Percentiles rank a stretch among this genome's conserved stretches.
Evolutionary conservation across 2,888 invertebrate species (phyloP).

Genomic region (Dendrolimus houi): DNA sequence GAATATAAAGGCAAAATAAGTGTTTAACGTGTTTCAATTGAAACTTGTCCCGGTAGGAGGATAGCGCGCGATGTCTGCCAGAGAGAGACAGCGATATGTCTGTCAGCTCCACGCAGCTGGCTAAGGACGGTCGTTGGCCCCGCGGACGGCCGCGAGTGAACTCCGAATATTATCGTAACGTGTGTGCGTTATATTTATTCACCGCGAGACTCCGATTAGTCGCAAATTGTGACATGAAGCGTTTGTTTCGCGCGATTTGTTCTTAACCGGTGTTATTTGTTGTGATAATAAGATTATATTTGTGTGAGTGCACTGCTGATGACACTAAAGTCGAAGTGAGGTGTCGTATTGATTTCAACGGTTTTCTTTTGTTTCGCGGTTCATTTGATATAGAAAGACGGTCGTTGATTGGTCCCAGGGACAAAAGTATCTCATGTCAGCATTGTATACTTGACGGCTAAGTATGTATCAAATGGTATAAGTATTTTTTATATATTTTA

Average conservation of each 20-base stretch:
- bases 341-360: not conserved
- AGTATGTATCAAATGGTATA: no score
- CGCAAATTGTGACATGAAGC: not conserved
- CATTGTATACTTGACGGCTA: no score
- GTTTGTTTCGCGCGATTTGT: not conserved
- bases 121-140: conserved; percentile 76
- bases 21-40: no score
- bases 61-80: conserved; percentile 42
- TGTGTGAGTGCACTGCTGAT: not conserved
- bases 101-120: conserved; percentile 55
- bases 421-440: no score
- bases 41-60: conserved; percentile 6
- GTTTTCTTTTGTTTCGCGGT: not conserved
- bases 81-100: conserved; percentile 48
- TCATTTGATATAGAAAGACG: no score
- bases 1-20: no score
- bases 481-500: no score
- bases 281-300: not conserved
- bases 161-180: conserved; percentile 51
- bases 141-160: conserved; percentile 67
- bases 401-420: no score
- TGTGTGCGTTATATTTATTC: conserved; percentile 50
- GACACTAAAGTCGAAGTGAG: not conserved
- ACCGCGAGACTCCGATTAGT: conserved; percentile 19
- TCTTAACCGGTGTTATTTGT: not conserved